Evolutionary conservation across 2,797 vertebrate species (phyloP).

Genomic region (Poecilia wingei): DNA sequence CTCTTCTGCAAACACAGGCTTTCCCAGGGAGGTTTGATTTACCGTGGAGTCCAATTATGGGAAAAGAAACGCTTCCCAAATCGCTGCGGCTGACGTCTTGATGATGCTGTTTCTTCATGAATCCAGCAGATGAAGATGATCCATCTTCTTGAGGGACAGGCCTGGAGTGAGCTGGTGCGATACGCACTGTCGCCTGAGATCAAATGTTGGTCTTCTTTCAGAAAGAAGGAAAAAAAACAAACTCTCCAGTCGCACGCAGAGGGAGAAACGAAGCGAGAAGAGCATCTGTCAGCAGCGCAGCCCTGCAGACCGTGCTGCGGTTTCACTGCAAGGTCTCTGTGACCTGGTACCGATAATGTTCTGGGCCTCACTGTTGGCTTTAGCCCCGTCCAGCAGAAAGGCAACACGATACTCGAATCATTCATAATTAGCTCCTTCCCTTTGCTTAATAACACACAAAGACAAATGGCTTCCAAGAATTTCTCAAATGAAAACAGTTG

Average conservation of each 20-base stretch:
- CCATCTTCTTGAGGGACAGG: slow-evolving; percentile 40
- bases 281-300: slow-evolving; percentile 68
- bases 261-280: slow-evolving; percentile 62
- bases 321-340: slow-evolving; percentile 65
- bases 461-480: slow-evolving; percentile 72
- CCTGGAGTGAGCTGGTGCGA: slow-evolving; percentile 48
- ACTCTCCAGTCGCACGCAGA: slow-evolving; percentile 33
- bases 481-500: slow-evolving; percentile 75
- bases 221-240: slow-evolving; percentile 28
- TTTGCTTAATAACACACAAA: slow-evolving; percentile 76
- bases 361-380: slow-evolving; percentile 64
- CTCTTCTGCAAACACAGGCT: slow-evolving; percentile 55
- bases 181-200: slow-evolving; percentile 64
- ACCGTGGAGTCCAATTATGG: slow-evolving; percentile 65
- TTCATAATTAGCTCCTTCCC: slow-evolving; percentile 78
- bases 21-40: slow-evolving; percentile 66
- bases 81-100: slow-evolving; percentile 33
- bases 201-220: slow-evolving; percentile 50
- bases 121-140: slow-evolving; percentile 54
- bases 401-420: slow-evolving; percentile 76
- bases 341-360: slow-evolving; percentile 64
- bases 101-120: slow-evolving; percentile 55
- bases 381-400: slow-evolving; percentile 58
- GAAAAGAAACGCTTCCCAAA: slow-evolving; percentile 54
- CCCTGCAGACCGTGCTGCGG: slow-evolving; percentile 57